Evolutionary conservation across 2,888 invertebrate species (phyloP), one percentile per base, ranked within the genome.

Genomic region (Heliconius sara): DNA sequence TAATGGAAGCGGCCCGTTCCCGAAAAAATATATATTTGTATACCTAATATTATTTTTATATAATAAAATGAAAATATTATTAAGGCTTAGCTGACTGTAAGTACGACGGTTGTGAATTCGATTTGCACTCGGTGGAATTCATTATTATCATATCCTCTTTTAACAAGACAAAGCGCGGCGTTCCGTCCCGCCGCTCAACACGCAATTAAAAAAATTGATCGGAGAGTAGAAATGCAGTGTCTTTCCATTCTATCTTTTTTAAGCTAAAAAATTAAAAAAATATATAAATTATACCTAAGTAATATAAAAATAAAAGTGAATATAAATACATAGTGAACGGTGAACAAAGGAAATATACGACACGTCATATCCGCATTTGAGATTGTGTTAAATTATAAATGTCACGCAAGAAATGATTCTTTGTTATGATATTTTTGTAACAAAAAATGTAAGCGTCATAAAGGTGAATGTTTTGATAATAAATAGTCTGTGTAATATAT

Each of bases 261-360:
- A 57, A 22, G 22, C 7, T 57, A 57, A n/a, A n/a, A n/a, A n/a
- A n/a, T n/a, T n/a, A n/a, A n/a, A n/a, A n/a, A n/a, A n/a, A n/a
- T n/a, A n/a, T n/a, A n/a, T 27, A 27, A 27, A 27, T 27, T 27
- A 27, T 27, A 10, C 22, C 6, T 73, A 22, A 57, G 30, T 60
- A 52, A 57, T 52, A 52, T 73, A 30, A 52, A n/a, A 39, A 68
- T n/a, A 68, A 68, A 39, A n/a, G n/a, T 4, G 19, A 63, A 74
- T 60, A 63, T n/a, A 63, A 74, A 63, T 34, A 34, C 74, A 63
- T 19, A 39, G 1, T 25, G n/a, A 63, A 74, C 19, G 39, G 39
- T 0, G 63, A 72, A 74, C 74, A 63, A 74, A 63, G 63, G 60
- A 34, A 74, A 74, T 74, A 63, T 63, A 74, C 19, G 25, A 74